Evolutionary conservation across 2,113 vertebrate genomes (phyloP), one percentile per base, ranked within the genome.

Genomic region (Mustela lutreola): DNA sequence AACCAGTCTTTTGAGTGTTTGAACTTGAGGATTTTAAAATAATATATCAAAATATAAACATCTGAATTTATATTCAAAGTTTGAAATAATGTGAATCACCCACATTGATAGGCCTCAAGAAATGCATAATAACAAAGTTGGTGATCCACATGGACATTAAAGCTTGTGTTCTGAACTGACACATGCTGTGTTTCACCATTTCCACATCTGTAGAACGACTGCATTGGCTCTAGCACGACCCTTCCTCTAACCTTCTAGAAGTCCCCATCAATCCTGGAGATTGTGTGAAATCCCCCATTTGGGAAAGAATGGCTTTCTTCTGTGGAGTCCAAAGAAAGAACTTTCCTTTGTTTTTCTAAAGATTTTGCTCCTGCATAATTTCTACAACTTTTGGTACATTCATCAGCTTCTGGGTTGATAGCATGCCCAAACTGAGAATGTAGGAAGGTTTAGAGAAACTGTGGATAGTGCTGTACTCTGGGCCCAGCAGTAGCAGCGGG

Each of bases 11-110:
- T 56, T 94, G 56, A 79, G 16, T 33, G 70, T 90, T 83, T 90
- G 11, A 75, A 62, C 94, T 83, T 78, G 39, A 3, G 26, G 24
- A 75, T 94, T 97, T 93, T 79, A 12, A 93, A 95, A 93, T 93
- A 50, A 45, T 71, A 21, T 82, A 62, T 86, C 53, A 96, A 95
- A 96, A 93, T 63, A 50, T 48, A 91, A 63, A n/a, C 62, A 81
- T 94, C 14, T 62, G 21, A 78, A 45, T 94, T 89, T 56, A n/a
- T 73, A 7, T 70, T 94, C 26, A 53, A 36, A 42, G 75, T 71
- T 92, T 63, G 42, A 92, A 97, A 76, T 86, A 62, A 93, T 48
- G 1, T 84, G 22, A 89, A 21, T 87, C 39, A 11, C 2, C 8
- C 0, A n/a, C 86, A n/a, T 48, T 50, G 65, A 75, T 33, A 70